These are phyloP conservation scores for Astyanax mexicanus DNA, from an alignment of 2,797 vertebrate species.

Conservation along the genomic window DNA sequence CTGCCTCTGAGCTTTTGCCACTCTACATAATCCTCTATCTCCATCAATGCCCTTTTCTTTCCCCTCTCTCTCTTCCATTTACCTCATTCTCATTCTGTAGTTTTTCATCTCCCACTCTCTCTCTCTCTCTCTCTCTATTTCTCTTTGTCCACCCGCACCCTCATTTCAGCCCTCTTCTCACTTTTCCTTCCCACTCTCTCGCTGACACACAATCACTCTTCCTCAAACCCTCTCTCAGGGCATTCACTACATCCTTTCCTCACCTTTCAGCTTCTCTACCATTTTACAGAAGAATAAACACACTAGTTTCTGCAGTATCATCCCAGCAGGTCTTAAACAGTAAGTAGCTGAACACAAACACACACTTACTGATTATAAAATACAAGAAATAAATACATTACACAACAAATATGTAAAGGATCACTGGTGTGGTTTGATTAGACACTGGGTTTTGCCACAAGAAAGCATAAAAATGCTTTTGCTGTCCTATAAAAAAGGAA, in stretches of 20 bases:
- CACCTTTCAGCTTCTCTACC: conserved; percentile 13
- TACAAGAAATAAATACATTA: conserved; percentile 23
- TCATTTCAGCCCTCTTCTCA: conserved; percentile 19
- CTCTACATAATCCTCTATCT: conserved; percentile 44
- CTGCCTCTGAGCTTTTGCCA: conserved; percentile 13
- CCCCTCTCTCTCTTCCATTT: conserved; percentile 13
- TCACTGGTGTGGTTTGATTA: no score
- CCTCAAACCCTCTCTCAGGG: conserved; percentile 7
- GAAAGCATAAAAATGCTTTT: no score
- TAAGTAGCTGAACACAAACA: conserved; percentile 18
- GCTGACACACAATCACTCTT: conserved; percentile 25
- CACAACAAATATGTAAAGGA: conserved; percentile 23
- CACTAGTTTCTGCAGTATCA: conserved; percentile 23
- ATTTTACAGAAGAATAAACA: conserved; percentile 36
- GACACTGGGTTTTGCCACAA: no score
- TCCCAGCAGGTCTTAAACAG: conserved; percentile 32
- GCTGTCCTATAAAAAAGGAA: no score
- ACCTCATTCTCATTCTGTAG: conserved; percentile 7
- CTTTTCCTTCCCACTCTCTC: conserved; percentile 14
- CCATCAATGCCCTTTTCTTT: conserved; percentile 34
- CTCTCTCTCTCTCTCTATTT: background rate
- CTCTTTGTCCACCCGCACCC: background rate
- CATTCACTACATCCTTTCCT: conserved; percentile 19
- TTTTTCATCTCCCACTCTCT: conserved; percentile 16
- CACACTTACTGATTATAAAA: background rate